These are phyloP conservation scores for Zaprionus obscuricornis DNA, from an alignment of 2,888 invertebrate genomes.

Conservation along the genomic window DNA sequence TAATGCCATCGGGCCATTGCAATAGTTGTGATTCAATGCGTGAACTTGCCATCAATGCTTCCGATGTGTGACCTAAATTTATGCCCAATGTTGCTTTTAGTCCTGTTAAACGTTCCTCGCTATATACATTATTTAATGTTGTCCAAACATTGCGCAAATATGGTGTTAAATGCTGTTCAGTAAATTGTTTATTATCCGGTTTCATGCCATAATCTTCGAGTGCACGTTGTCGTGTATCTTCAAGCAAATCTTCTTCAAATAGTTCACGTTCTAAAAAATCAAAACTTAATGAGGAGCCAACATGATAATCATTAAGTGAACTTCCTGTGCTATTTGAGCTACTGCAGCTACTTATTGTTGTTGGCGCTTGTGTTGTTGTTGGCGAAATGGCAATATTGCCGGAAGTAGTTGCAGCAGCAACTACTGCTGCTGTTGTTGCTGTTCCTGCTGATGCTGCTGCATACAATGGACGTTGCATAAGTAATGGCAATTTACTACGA, in stretches of 20 bases:
- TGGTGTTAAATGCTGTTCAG: constrained; percentile 90
- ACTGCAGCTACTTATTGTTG: constrained; percentile 45
- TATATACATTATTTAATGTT: constrained; percentile 74
- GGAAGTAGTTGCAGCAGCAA: constrained; percentile 39
- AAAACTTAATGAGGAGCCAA: constrained; percentile 63
- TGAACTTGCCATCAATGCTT: constrained; percentile 78
- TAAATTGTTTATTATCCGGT: constrained; percentile 91
- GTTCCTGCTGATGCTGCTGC: constrained; percentile 44
- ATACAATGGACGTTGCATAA: constrained; percentile 73
- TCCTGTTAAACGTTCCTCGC: constrained; percentile 88
- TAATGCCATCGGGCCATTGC: constrained; percentile 83
- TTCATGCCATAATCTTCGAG: constrained; percentile 89
- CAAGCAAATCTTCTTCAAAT: constrained; percentile 72
- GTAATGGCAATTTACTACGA: constrained; percentile 76
- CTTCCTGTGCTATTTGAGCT: constrained; percentile 51
- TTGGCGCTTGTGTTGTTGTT: constrained; percentile 40
- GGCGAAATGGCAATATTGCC: constrained; percentile 55
- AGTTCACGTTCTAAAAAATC: constrained; percentile 69
- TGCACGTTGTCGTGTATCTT: constrained; percentile 87
- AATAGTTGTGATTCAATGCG: constrained; percentile 79
- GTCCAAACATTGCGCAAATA: constrained; percentile 92
- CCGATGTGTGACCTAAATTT: constrained; percentile 70
- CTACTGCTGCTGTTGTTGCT: constrained; percentile 52
- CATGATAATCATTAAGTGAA: constrained; percentile 53
- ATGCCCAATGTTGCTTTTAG: constrained; percentile 82